Conservation (phyloP, 2,113 vertebrate genomes). For the Ptilonorhynchus violaceus region DNA sequence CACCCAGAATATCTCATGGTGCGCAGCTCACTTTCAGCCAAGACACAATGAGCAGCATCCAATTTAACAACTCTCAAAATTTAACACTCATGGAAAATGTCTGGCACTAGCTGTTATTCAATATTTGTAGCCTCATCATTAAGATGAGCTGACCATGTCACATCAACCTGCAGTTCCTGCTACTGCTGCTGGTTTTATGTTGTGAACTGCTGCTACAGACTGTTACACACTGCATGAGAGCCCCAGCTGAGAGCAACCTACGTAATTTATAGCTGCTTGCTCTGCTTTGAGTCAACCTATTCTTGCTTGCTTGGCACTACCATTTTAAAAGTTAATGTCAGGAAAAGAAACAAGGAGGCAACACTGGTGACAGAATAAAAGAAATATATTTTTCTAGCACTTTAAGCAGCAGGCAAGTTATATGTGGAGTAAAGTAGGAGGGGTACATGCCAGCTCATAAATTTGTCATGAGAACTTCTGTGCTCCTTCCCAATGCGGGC, state of each 20-base stretch:
- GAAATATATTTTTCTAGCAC: conserved; percentile 38
- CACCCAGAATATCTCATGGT: background rate
- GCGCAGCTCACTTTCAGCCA: background rate
- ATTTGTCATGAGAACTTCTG: background rate
- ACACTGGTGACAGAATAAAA: conserved; percentile 14
- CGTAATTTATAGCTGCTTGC: background rate
- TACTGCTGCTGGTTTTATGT: background rate
- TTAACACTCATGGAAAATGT: fast-evolving
- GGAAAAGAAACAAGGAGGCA: background rate
- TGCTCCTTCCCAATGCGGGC: background rate
- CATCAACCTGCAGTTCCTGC: background rate
- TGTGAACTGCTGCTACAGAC: background rate
- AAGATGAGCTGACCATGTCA: background rate
- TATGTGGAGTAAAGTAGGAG: conserved; percentile 5
- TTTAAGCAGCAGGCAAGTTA: background rate
- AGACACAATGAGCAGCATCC: background rate
- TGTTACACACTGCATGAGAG: background rate
- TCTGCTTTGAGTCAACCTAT: background rate
- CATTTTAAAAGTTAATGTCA: conserved; percentile 16
- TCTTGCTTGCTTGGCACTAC: background rate
- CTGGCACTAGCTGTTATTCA: background rate
- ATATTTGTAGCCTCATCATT: background rate
- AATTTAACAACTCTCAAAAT: background rate
- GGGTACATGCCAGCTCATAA: background rate
- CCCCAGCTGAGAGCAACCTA: background rate